A percentile compares a stretch with the other conserved stretches of the same genome.
phyloP scores from a whole-genome alignment of 2,888 invertebrate genomes.

The Eurytoma californica region DNA sequence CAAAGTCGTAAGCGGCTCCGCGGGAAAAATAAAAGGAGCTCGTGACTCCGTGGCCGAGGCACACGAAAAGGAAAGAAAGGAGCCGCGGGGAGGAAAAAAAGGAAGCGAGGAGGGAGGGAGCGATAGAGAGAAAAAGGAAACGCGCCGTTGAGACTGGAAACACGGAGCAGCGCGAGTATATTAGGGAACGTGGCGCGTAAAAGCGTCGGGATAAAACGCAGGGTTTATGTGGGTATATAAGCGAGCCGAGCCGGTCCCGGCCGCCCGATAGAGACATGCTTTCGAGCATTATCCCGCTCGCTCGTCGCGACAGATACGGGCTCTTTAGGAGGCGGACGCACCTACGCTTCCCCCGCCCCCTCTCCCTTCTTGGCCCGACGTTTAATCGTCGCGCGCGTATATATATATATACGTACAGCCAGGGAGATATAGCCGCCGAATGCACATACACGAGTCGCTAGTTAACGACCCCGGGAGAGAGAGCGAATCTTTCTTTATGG shows the following conservation, averaged over 20 bases:
- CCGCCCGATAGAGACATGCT: slow-evolving; percentile 73
- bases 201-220: slow-evolving; percentile 73
- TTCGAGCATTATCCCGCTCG: slow-evolving; percentile 71
- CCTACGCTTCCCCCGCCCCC: slow-evolving; percentile 38
- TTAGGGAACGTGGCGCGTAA: slow-evolving; percentile 69
- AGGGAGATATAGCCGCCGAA: too few relatives aligned
- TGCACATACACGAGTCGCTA: slow-evolving; percentile 20
- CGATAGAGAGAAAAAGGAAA: slow-evolving; percentile 7
- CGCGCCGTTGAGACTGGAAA: slow-evolving; percentile 22
- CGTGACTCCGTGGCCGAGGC: neutral
- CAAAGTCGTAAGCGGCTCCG: slow-evolving; percentile 28
- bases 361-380: slow-evolving; percentile 56
- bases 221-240: slow-evolving; percentile 69
- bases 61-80: slow-evolving; percentile 11
- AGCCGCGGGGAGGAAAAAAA: slow-evolving; percentile 5
- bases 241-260: slow-evolving; percentile 23
- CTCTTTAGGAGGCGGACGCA: slow-evolving; percentile 68
- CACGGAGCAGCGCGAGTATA: slow-evolving; percentile 57
- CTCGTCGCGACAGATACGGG: slow-evolving; percentile 65
- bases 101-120: neutral
- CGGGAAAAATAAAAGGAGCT: slow-evolving; percentile 3
- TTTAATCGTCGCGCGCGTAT: slow-evolving; percentile 57
- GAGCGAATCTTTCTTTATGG: slow-evolving; percentile 38
- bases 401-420: neutral
- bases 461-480: slow-evolving; percentile 27